A percentile compares a stretch with the other conserved stretches of the same genome.
These are phyloP conservation scores for Lucifuga dentata DNA, from an alignment of 2,113 vertebrate species.

Conservation along the genomic window DNA sequence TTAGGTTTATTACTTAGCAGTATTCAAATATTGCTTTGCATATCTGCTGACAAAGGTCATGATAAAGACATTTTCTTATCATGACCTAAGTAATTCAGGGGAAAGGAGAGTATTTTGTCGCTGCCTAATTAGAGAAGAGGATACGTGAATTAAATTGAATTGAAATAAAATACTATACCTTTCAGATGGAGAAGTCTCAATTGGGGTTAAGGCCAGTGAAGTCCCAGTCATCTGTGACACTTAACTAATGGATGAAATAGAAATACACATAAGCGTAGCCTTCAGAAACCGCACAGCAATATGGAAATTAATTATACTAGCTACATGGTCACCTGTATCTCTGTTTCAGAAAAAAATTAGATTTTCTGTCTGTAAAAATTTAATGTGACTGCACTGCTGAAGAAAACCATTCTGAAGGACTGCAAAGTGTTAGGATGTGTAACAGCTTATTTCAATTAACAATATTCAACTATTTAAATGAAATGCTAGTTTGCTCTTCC, in stretches of 20 bases:
- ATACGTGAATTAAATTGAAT: neutral
- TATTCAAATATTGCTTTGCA: too few species aligned
- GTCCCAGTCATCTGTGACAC: constrained; percentile 37
- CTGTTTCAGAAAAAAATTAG: constrained; percentile 80
- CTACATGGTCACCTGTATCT: neutral
- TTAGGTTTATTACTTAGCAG: too few species aligned
- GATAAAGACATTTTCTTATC: too few species aligned
- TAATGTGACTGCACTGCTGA: constrained; percentile 75
- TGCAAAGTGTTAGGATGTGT: constrained; percentile 81
- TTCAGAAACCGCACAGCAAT: too few species aligned
- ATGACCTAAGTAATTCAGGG: neutral
- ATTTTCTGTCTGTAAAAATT: constrained; percentile 86
- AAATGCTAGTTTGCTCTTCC: neutral
- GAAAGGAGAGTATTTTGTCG: neutral
- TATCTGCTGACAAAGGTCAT: constrained; percentile 26
- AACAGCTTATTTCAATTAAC: too few species aligned
- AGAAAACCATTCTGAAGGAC: constrained; percentile 61
- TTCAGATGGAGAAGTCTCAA: constrained; percentile 83
- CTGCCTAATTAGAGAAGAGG: neutral
- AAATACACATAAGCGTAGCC: too few species aligned
- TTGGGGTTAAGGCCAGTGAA: constrained; percentile 75
- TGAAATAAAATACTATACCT: constrained; percentile 6
- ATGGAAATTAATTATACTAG: too few species aligned
- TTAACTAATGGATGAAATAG: constrained; percentile 31
- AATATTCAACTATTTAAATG: too few species aligned